Percentiles rank a stretch among this genome's conserved stretches.
Evolutionary conservation across 1,140 invertebrate species (phyloP).

Genomic region (Drosophila pectinifera): DNA sequence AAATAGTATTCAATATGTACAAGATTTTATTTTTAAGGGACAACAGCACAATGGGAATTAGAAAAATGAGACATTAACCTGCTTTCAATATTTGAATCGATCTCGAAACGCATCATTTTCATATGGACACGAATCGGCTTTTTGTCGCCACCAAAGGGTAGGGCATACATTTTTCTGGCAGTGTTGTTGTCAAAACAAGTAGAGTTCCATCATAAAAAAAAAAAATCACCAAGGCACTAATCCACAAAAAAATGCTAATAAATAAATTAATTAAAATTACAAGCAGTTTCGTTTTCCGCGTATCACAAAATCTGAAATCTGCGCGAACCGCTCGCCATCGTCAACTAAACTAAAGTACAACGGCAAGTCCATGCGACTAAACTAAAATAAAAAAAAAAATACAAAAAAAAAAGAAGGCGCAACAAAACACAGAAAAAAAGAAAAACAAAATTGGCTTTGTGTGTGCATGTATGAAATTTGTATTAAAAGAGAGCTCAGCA

Average conservation of each 20-base stretch:
- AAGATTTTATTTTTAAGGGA: neutral
- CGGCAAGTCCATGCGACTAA: conserved; percentile 77
- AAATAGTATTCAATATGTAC: neutral
- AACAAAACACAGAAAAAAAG: conserved; percentile 47
- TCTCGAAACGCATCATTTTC: conserved; percentile 44
- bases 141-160: conserved; percentile 16
- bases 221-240: neutral
- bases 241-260: conserved; percentile 3
- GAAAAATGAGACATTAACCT: conserved; percentile 21
- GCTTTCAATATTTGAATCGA: conserved; percentile 19
- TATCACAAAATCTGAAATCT: conserved; percentile 64
- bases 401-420: conserved; percentile 23
- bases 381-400: conserved; percentile 64
- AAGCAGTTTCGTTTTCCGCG: conserved; percentile 30
- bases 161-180: conserved; percentile 42
- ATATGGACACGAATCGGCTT: conserved; percentile 36
- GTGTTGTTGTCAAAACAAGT: conserved; percentile 12
- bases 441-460: conserved; percentile 68
- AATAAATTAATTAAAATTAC: conserved; percentile 28
- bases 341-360: conserved; percentile 81
- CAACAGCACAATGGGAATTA: conserved; percentile 6
- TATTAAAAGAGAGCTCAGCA: conserved; percentile 67
- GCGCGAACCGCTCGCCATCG: conserved; percentile 72
- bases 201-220: neutral
- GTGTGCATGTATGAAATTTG: conserved; percentile 79